A percentile compares a stretch with the other conserved stretches of the same genome.
Conservation (phyloP, 1,140 invertebrate genomes). For the Caenorhabditis remanei region DNA sequence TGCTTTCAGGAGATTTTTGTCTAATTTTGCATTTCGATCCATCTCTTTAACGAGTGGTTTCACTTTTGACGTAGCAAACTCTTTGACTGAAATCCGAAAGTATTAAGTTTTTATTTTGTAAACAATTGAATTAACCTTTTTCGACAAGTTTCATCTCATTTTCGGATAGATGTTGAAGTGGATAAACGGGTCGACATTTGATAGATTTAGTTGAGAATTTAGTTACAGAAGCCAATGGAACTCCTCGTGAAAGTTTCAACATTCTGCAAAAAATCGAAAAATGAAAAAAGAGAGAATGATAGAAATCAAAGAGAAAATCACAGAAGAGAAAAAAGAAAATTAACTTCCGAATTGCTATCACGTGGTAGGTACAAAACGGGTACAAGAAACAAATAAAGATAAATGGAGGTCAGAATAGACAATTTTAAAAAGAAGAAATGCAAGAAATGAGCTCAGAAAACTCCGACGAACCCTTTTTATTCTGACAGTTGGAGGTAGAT, state of each 20-base stretch:
- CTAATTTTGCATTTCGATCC: conserved; percentile 88
- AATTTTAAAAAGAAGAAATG: too few species aligned
- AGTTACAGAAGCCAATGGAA: neutral
- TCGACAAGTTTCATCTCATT: conserved; percentile 11
- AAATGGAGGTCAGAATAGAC: too few species aligned
- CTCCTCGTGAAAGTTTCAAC: neutral
- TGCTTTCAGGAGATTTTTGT: conserved; percentile 78
- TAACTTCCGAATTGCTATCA: too few species aligned
- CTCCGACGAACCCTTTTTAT: neutral
- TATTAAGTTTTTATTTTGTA: neutral
- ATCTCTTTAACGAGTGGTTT: conserved; percentile 89
- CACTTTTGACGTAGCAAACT: conserved; percentile 89
- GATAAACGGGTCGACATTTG: neutral
- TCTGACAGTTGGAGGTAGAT: neutral
- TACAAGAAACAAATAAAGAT: too few species aligned
- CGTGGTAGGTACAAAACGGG: too few species aligned
- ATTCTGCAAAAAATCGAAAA: neutral
- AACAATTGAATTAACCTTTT: neutral
- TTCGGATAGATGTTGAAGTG: neutral
- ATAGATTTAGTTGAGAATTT: neutral
- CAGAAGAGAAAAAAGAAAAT: neutral
- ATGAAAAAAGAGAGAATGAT: neutral
- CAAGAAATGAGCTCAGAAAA: neutral
- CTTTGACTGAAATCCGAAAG: conserved; percentile 83
- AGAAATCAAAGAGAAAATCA: neutral